These are phyloP conservation scores for Andrena bucephala DNA, from an alignment of 2,888 invertebrate species.

Conservation along the genomic window DNA sequence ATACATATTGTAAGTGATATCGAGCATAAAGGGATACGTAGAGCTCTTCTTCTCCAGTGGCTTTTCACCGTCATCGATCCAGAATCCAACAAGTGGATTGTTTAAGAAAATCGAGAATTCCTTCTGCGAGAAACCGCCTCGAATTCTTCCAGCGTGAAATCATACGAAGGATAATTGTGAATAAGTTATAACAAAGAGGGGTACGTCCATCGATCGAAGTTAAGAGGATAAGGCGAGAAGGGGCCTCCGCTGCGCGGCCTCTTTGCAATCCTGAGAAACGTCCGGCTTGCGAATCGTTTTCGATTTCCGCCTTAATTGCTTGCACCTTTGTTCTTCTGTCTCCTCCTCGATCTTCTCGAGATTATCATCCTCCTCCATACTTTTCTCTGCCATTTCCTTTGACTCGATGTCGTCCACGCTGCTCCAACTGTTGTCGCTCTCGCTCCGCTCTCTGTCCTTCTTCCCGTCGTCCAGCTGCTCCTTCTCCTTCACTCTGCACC, in stretches of 20 bases:
- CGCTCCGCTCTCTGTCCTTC: slow-evolving; percentile 71
- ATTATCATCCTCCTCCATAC: slow-evolving; percentile 46
- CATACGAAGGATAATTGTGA: not conserved
- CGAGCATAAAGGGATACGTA: slow-evolving; percentile 49
- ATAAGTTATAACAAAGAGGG: slow-evolving; percentile 13
- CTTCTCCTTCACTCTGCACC: slow-evolving; percentile 39
- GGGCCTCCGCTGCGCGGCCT: slow-evolving; percentile 77
- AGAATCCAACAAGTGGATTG: not conserved
- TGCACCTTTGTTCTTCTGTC: slow-evolving; percentile 43
- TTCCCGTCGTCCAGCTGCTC: slow-evolving; percentile 39
- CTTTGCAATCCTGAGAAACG: slow-evolving; percentile 71
- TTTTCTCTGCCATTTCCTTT: slow-evolving; percentile 56
- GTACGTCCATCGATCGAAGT: slow-evolving; percentile 26
- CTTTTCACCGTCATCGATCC: not conserved
- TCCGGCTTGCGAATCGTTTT: slow-evolving; percentile 67
- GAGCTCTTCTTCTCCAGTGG: not conserved
- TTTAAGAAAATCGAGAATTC: slow-evolving; percentile 9
- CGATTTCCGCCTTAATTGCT: slow-evolving; percentile 63
- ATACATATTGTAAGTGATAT: slow-evolving; percentile 59
- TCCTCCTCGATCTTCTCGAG: slow-evolving; percentile 55
- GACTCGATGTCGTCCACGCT: slow-evolving; percentile 76
- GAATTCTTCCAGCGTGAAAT: not conserved
- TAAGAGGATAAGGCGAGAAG: slow-evolving; percentile 77
- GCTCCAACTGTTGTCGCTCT: slow-evolving; percentile 79
- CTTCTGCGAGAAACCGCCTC: not conserved